Evolutionary conservation across 1,140 invertebrate species (phyloP).

Genomic region (Drosophila biarmipes): DNA sequence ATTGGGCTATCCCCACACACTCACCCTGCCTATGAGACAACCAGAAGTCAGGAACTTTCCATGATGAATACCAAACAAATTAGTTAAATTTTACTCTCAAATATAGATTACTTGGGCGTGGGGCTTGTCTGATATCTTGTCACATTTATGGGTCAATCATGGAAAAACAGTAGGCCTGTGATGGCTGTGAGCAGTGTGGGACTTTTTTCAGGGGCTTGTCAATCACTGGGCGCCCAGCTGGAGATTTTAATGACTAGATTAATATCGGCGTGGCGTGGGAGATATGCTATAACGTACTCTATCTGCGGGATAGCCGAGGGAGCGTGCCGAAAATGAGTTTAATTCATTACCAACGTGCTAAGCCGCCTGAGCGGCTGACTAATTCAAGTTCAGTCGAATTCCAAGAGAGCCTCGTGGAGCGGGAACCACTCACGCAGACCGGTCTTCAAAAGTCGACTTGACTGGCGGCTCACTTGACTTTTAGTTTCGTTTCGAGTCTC

Average conservation of each 20-base stretch:
- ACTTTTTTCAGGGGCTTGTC: conserved; percentile 69
- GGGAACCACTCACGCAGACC: conserved; percentile 26
- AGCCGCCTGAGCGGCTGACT: conserved; percentile 51
- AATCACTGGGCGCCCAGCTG: conserved; percentile 37
- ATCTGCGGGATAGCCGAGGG: conserved; percentile 41
- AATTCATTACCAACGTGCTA: conserved; percentile 23
- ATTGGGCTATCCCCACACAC: conserved; percentile 23
- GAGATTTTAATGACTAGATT: conserved; percentile 42
- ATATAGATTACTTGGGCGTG: conserved; percentile 17
- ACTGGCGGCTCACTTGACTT: conserved; percentile 48
- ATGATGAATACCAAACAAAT: not conserved
- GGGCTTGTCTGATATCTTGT: conserved; percentile 26
- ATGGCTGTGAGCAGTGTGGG: conserved; percentile 41
- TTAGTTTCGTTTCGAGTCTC: conserved; percentile 78
- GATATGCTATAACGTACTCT: conserved; percentile 24
- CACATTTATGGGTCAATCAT: conserved; percentile 36
- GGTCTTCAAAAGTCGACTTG: conserved; percentile 18
- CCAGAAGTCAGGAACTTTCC: conserved; percentile 7
- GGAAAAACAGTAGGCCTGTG: conserved; percentile 16
- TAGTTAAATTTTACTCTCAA: conserved; percentile 1
- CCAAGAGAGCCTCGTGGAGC: conserved; percentile 36
- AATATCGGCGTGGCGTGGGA: conserved; percentile 44
- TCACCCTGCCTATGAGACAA: not conserved
- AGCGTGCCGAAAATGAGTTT: conserved; percentile 47
- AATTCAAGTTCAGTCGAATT: conserved; percentile 76